Conservation (phyloP, 2,888 invertebrate genomes). For the Malacosoma neustria region DNA sequence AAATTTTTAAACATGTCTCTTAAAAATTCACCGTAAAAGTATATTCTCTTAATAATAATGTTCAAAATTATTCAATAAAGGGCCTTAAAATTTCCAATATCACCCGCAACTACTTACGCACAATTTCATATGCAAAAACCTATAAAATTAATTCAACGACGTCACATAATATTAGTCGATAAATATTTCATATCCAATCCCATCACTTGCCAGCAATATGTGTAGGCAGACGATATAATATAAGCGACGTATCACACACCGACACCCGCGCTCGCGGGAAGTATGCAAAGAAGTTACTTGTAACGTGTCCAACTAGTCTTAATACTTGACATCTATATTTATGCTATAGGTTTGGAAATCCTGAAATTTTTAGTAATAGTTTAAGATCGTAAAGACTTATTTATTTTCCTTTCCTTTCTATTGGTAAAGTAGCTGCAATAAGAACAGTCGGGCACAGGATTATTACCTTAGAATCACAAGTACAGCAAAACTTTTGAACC, state of each 20-base stretch:
- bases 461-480: too few species aligned
- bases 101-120: conserved; percentile 1
- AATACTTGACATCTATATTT: conserved; percentile 51
- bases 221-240: conserved; percentile 65
- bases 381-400: too few species aligned
- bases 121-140: background rate
- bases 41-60: too few species aligned
- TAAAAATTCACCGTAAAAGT: too few species aligned
- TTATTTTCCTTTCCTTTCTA: too few species aligned
- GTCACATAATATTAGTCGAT: conserved; percentile 23
- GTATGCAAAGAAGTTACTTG: conserved; percentile 71
- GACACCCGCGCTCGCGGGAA: conserved; percentile 66
- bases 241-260: conserved; percentile 71
- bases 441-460: too few species aligned
- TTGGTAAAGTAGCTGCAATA: too few species aligned
- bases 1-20: too few species aligned
- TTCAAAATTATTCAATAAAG: background rate
- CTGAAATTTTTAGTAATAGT: too few species aligned
- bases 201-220: conserved; percentile 57
- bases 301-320: conserved; percentile 42
- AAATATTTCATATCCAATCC: conserved; percentile 6
- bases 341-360: too few species aligned
- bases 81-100: background rate
- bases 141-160: conserved; percentile 3
- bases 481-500: too few species aligned